Evolutionary conservation across 2,797 vertebrate genomes (phyloP).

Genomic region (Galaxias olidus): DNA sequence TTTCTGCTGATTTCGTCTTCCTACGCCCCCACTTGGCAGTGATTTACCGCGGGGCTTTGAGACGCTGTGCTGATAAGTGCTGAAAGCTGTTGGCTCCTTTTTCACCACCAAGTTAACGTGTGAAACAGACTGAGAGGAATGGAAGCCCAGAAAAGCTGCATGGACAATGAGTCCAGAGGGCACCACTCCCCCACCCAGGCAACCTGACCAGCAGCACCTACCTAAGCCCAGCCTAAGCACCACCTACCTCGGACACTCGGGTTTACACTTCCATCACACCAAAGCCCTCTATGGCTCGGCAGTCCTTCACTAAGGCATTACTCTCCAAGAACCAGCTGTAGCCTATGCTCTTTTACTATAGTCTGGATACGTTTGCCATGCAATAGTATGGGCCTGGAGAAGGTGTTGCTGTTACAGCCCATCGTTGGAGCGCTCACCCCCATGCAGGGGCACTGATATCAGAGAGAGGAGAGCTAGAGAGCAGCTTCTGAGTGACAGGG

Average conservation of each 20-base stretch:
- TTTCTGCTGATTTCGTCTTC: slow-evolving; percentile 10
- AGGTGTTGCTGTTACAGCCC: not conserved
- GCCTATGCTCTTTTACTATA: no score
- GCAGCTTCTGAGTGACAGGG: not conserved
- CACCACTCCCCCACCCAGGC: not conserved
- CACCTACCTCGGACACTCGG: slow-evolving; percentile 7
- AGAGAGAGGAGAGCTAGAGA: not conserved
- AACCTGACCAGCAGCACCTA: slow-evolving; percentile 17
- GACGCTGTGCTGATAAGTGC: slow-evolving; percentile 21
- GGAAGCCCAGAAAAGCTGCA: slow-evolving; percentile 4
- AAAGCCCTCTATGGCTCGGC: not conserved
- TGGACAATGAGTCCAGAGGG: not conserved
- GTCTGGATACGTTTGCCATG: slow-evolving; percentile 9
- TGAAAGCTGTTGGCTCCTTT: slow-evolving; percentile 12
- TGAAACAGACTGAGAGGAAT: not conserved
- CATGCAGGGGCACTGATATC: not conserved
- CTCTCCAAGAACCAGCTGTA: not conserved
- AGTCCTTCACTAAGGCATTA: slow-evolving; percentile 1
- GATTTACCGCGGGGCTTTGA: slow-evolving; percentile 39
- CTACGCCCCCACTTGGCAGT: not conserved
- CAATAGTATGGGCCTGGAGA: slow-evolving; percentile 11
- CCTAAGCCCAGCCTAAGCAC: slow-evolving; percentile 6
- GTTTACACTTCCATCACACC: not conserved
- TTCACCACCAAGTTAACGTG: slow-evolving; percentile 11
- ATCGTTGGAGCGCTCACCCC: not conserved